These are phyloP conservation scores for Scrobipalpa atriplicella DNA, from an alignment of 2,888 invertebrate genomes.

Conservation along the genomic window DNA sequence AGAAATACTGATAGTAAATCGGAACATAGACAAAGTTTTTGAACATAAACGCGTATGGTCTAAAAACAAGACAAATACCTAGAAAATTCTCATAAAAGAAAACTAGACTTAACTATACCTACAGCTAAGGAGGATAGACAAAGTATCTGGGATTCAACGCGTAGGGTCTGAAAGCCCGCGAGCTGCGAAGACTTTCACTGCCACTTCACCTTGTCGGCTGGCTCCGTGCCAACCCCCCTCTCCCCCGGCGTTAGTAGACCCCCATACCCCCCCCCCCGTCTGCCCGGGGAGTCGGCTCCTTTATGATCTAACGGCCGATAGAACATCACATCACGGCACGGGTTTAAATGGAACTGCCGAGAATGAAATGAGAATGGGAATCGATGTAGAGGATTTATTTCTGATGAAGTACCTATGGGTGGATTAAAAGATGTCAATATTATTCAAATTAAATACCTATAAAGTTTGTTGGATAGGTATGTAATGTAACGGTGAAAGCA, in stretches of 20 bases:
- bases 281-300: not conserved
- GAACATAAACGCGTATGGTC: not conserved
- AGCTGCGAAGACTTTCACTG: slow-evolving; percentile 67
- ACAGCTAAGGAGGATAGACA: not conserved
- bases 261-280: not conserved
- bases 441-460: no score
- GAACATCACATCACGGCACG: not conserved
- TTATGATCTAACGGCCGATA: slow-evolving; percentile 19
- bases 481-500: no score
- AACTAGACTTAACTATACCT: not conserved
- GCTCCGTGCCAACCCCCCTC: slow-evolving; percentile 59
- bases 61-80: not conserved
- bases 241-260: not conserved
- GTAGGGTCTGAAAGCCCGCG: slow-evolving; percentile 22
- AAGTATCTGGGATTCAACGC: not conserved
- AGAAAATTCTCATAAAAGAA: not conserved
- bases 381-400: not conserved
- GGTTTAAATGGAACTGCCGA: not conserved
- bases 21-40: no score
- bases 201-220: slow-evolving; percentile 77
- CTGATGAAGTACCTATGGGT: no score
- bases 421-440: no score
- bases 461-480: no score
- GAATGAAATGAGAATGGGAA: not conserved
- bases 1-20: no score